Conservation (phyloP, 2,113 vertebrate species). For the Apteryx owenii region DNA sequence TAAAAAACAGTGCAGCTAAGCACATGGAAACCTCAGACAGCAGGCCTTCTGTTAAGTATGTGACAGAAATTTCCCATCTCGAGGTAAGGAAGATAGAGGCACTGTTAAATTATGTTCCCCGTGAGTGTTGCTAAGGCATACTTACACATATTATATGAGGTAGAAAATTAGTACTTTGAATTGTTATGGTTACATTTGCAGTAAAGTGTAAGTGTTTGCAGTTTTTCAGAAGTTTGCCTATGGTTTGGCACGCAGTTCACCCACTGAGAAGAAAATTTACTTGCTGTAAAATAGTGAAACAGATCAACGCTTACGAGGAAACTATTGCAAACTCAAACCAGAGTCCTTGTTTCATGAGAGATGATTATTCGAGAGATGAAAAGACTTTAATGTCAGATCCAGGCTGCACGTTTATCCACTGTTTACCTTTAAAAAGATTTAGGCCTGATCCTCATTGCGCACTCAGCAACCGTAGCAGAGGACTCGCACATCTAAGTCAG, state of each 20-base stretch:
- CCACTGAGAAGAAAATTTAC: slow-evolving; percentile 68
- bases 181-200: slow-evolving; percentile 64
- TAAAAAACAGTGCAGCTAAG: slow-evolving; percentile 24
- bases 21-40: slow-evolving; percentile 61
- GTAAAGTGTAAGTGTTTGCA: slow-evolving; percentile 72
- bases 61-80: slow-evolving; percentile 65
- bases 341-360: not conserved
- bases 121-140: slow-evolving; percentile 69
- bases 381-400: not conserved
- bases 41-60: slow-evolving; percentile 51
- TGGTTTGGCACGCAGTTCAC: slow-evolving; percentile 46
- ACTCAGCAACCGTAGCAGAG: accelerated
- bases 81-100: slow-evolving; percentile 62
- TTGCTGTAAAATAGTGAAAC: slow-evolving; percentile 20
- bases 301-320: not conserved
- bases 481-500: accelerated
- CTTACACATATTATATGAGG: slow-evolving; percentile 62
- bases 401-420: not conserved
- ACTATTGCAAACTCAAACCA: not conserved
- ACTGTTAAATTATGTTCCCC: slow-evolving; percentile 72
- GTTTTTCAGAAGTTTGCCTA: slow-evolving; percentile 63
- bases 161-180: slow-evolving; percentile 73
- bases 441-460: not conserved
- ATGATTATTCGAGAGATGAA: not conserved
- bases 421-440: not conserved